Conservation (phyloP, 2,797 vertebrate genomes). For the Cyprinella venusta region DNA sequence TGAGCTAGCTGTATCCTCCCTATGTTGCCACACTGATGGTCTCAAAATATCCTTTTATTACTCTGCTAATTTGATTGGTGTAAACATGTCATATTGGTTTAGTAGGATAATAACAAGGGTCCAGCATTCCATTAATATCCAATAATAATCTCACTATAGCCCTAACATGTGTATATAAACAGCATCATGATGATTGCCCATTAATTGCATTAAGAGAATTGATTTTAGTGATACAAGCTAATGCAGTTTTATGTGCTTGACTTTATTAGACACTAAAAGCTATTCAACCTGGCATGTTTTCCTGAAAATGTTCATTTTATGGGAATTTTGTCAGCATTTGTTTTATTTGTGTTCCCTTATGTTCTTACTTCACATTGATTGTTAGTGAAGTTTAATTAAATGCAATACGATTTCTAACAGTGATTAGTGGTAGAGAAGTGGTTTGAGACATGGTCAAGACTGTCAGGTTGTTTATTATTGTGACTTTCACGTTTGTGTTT, state of each 20-base stretch:
- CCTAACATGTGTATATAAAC: constrained; percentile 11
- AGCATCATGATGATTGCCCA: constrained; percentile 28
- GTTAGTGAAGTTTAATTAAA: constrained; percentile 12
- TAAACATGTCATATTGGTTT: constrained; percentile 12
- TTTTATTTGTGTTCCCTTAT: background rate
- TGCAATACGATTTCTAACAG: background rate
- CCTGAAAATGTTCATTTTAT: constrained; percentile 6
- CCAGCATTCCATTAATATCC: constrained; percentile 3
- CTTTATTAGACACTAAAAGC: background rate
- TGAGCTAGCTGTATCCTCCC: background rate
- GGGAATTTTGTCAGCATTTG: background rate
- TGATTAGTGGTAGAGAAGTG: background rate
- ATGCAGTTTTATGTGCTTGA: background rate
- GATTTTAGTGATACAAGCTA: constrained; percentile 13
- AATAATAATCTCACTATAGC: background rate
- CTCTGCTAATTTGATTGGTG: constrained; percentile 62
- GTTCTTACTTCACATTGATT: background rate
- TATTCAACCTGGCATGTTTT: background rate
- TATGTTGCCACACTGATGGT: constrained; percentile 51
- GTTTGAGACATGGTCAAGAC: background rate
- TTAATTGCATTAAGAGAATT: background rate
- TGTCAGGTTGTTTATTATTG: constrained; percentile 4
- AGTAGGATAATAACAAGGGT: constrained; percentile 8
- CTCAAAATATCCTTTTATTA: constrained; percentile 70
- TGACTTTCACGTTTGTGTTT: constrained; percentile 29